Percentiles rank a stretch among this genome's conserved stretches.
These are phyloP conservation scores for Halcyon senegalensis DNA, from an alignment of 2,113 vertebrate species.

Conservation along the genomic window DNA sequence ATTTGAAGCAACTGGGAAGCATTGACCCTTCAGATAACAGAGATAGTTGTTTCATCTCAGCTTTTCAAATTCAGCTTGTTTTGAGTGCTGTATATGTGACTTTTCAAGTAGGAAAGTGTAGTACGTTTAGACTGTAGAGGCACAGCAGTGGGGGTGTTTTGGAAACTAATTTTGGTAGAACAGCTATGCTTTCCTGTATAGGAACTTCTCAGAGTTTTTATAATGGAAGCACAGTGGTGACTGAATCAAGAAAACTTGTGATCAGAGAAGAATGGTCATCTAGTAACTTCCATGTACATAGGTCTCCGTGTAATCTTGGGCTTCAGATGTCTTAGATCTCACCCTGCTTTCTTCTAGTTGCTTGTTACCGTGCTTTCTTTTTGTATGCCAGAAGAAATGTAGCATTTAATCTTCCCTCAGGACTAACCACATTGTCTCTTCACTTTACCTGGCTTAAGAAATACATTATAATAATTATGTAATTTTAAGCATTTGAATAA, in stretches of 20 bases:
- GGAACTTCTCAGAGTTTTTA: not conserved
- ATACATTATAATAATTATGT: not conserved
- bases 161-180: not conserved
- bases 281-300: not conserved
- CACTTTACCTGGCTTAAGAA: not conserved
- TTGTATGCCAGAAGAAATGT: not conserved
- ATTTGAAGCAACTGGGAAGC: not conserved
- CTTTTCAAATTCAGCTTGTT: not conserved
- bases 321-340: not conserved
- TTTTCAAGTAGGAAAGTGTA: not conserved
- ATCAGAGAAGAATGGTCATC: not conserved
- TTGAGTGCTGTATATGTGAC: not conserved
- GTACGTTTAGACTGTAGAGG: not conserved
- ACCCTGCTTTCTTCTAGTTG: not conserved
- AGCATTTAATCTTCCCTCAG: not conserved
- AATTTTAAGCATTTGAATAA: not conserved
- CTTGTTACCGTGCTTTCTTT: not conserved
- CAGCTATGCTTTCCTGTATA: not conserved
- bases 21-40: not conserved
- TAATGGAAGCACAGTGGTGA: not conserved
- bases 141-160: not conserved
- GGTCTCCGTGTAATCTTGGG: not conserved
- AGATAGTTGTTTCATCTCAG: not conserved
- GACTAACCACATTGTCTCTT: not conserved
- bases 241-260: not conserved